Evolutionary conservation across 2,888 invertebrate species (phyloP).

Genomic region (Lycophotia porphyrea): DNA sequence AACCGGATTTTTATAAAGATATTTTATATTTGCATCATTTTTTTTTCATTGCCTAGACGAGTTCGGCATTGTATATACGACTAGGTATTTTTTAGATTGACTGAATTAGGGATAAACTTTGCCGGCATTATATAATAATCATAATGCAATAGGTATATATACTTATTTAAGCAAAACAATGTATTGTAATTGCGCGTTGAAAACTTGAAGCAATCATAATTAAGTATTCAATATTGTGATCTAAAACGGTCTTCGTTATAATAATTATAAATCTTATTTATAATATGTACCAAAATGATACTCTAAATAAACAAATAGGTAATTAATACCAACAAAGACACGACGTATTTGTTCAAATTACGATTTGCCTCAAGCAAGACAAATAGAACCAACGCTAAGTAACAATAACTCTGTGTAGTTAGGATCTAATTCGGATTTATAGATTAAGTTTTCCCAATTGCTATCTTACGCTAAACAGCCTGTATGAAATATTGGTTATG

Average conservation of each 20-base stretch:
- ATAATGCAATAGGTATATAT: neutral
- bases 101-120: neutral
- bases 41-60: no score
- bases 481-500: neutral
- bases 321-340: neutral
- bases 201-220: neutral
- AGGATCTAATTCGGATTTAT: slow-evolving; percentile 46
- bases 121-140: neutral
- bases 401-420: slow-evolving; percentile 34
- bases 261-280: no score
- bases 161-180: neutral
- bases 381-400: slow-evolving; percentile 22
- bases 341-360: slow-evolving; percentile 18
- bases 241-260: no score
- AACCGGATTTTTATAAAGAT: no score
- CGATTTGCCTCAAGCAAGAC: slow-evolving; percentile 20
- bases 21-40: no score
- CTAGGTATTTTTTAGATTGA: neutral
- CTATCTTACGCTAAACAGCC: slow-evolving; percentile 8
- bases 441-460: slow-evolving; percentile 38
- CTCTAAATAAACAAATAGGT: neutral
- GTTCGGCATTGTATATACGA: no score
- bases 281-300: neutral
- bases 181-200: neutral
- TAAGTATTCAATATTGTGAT: neutral